Percentiles rank a stretch among this genome's conserved stretches.
phyloP scores from a whole-genome alignment of 2,797 vertebrate species.

The Merluccius polli region DNA sequence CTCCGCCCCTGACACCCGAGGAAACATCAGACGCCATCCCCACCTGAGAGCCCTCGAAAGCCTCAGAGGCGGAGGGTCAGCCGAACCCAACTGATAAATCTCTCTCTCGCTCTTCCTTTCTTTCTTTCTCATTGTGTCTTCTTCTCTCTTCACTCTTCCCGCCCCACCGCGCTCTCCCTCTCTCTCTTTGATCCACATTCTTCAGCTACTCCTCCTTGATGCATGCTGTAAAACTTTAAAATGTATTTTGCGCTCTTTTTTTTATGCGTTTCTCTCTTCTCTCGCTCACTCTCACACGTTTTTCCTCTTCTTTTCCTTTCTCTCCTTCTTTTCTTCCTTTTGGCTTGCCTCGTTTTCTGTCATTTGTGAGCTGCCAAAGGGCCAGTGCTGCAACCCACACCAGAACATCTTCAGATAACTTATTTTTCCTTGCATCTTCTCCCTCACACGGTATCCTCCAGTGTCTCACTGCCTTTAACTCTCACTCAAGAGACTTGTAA shows the following conservation, averaged over 20 bases:
- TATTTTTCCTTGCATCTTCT: constrained; percentile 14
- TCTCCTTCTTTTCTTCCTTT: constrained; percentile 31
- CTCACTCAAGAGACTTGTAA: constrained; percentile 21
- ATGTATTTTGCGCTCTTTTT: not conserved
- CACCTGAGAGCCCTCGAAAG: constrained; percentile 39
- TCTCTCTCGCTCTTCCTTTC: constrained; percentile 27
- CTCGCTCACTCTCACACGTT: constrained; percentile 33
- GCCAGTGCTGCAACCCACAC: constrained; percentile 53
- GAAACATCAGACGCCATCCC: constrained; percentile 54
- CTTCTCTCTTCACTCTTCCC: not conserved
- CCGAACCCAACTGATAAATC: constrained; percentile 21
- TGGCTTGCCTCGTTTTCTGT: constrained; percentile 19
- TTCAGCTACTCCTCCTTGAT: not conserved
- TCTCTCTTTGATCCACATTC: constrained; percentile 28
- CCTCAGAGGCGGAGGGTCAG: constrained; percentile 44
- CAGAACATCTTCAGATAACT: constrained; percentile 33
- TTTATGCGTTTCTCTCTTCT: not conserved
- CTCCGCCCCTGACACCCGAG: constrained; percentile 52
- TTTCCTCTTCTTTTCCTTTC: constrained; percentile 22
- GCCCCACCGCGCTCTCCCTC: constrained; percentile 11
- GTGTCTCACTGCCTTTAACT: constrained; percentile 34
- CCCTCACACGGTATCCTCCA: not conserved
- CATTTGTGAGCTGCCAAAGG: constrained; percentile 47
- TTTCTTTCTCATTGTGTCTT: not conserved
- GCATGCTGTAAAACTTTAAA: not conserved